Evolutionary conservation across 1,140 invertebrate genomes (phyloP).

Genomic region (Heliconius nattereri): DNA sequence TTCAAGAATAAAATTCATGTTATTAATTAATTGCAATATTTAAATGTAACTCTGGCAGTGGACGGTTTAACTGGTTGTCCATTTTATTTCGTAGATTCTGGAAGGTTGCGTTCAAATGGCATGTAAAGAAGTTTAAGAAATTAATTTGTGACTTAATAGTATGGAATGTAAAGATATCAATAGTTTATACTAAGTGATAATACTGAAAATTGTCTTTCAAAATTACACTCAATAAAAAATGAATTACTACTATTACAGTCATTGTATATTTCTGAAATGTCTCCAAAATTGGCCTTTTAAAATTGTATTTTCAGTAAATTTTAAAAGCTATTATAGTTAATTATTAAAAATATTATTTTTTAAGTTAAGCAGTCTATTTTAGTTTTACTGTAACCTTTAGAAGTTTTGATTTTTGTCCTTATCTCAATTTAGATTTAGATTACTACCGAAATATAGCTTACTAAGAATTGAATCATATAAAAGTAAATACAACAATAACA

Average conservation of each 20-base stretch:
- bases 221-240: conserved; percentile 9
- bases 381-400: neutral
- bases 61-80: conserved; percentile 47
- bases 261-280: conserved; percentile 2
- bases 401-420: neutral
- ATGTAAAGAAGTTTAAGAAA: neutral
- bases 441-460: conserved; percentile 7
- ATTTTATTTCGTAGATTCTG: neutral
- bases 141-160: conserved; percentile 11
- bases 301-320: conserved; percentile 7
- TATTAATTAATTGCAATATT: neutral
- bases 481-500: too few species aligned
- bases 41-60: conserved; percentile 45
- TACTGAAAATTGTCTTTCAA: conserved; percentile 7
- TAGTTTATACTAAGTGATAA: conserved; percentile 1
- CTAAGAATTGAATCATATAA: conserved; percentile 4
- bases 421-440: conserved; percentile 12
- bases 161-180: neutral
- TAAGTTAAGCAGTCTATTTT: conserved; percentile 13
- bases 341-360: conserved; percentile 13
- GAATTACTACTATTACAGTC: neutral
- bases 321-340: conserved; percentile 4
- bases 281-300: neutral
- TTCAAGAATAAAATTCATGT: neutral
- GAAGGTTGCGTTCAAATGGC: neutral